Percentiles rank a stretch among this genome's conserved stretches.
Evolutionary conservation across 2,797 vertebrate genomes (phyloP).

Genomic region (Acrossocheilus fasciatus): DNA sequence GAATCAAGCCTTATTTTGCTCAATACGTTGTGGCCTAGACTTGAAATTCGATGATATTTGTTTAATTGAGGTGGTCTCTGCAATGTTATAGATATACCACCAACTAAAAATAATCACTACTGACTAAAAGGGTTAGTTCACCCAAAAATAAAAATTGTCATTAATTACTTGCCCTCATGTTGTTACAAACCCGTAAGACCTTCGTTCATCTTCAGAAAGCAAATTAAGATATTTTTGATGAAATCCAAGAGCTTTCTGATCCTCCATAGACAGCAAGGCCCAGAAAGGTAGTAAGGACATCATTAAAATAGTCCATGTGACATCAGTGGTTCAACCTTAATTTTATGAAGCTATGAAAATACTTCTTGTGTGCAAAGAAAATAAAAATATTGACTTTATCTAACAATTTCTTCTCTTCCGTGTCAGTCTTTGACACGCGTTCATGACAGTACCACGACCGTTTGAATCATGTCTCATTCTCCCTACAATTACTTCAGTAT

Average conservation of each 20-base stretch:
- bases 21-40: constrained; percentile 38
- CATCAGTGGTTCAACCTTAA: not conserved
- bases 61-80: constrained; percentile 16
- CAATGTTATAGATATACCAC: not conserved
- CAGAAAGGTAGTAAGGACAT: not conserved
- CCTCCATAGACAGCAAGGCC: not conserved
- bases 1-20: constrained; percentile 32
- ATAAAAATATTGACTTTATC: not conserved
- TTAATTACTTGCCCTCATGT: not conserved
- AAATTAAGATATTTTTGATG: not conserved
- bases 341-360: not conserved
- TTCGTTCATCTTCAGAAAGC: not conserved
- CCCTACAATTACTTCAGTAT: not conserved
- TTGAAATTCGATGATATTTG: constrained; percentile 35
- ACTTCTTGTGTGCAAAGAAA: not conserved
- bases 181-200: not conserved
- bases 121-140: not conserved
- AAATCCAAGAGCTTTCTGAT: not conserved
- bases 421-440: not conserved
- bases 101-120: constrained; percentile 24
- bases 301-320: not conserved
- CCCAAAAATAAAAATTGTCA: not conserved
- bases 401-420: not conserved
- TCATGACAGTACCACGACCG: not conserved
- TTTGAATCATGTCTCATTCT: not conserved